Conservation (phyloP, 1,140 invertebrate genomes). For the Formica selysi region DNA sequence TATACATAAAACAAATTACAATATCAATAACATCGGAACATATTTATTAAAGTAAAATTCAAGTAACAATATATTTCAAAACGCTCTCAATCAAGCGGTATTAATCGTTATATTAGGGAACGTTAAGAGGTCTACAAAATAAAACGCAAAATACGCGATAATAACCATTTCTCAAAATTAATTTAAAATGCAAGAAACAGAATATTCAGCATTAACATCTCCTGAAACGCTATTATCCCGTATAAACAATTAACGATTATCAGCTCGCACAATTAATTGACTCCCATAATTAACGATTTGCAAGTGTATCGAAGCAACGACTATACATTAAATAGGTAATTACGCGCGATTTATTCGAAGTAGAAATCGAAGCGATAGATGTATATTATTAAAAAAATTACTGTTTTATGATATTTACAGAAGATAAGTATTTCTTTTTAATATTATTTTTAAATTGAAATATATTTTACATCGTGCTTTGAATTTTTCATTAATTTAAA, state of each 20-base stretch:
- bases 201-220: no score
- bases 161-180: no score
- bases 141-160: no score
- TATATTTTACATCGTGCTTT: background rate
- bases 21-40: no score
- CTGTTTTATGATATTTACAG: background rate
- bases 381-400: background rate
- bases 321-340: background rate
- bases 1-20: no score
- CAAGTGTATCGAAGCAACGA: background rate
- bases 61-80: no score
- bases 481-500: no score
- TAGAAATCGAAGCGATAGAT: background rate
- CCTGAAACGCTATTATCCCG: background rate
- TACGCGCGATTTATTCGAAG: background rate
- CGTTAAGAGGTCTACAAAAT: no score
- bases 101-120: no score
- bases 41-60: no score
- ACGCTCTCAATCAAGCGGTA: no score
- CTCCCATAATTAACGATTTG: background rate
- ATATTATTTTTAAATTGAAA: background rate
- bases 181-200: no score
- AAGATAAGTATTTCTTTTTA: background rate
- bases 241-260: background rate
- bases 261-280: background rate